Evolutionary conservation across 2,888 invertebrate genomes (phyloP).

Genomic region (Rhogogaster chlorosoma): DNA sequence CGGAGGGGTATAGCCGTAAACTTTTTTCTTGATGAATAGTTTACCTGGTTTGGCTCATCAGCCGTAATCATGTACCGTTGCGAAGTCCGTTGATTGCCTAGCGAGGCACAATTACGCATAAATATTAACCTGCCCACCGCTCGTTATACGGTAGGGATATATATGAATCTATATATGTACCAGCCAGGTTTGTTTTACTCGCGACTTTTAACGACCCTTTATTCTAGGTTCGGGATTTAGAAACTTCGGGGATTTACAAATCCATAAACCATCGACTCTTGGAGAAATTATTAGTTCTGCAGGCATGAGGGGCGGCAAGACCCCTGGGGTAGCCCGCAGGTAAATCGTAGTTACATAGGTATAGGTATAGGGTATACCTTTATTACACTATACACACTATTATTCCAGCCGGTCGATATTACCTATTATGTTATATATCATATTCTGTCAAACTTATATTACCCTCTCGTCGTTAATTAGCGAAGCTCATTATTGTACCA

Average conservation of each 20-base stretch:
- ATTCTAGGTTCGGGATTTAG: conserved; percentile 11
- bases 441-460: conserved; percentile 1
- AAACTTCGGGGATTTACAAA: conserved; percentile 17
- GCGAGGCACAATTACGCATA: conserved; percentile 42
- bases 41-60: conserved; percentile 46
- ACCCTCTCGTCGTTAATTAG: not conserved
- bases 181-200: conserved; percentile 15
- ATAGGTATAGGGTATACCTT: too few species aligned
- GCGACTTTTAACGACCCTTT: conserved; percentile 42
- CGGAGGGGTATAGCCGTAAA: not conserved
- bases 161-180: not conserved
- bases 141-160: not conserved
- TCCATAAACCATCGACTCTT: not conserved
- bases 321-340: not conserved
- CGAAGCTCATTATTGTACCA: not conserved
- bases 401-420: not conserved
- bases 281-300: conserved; percentile 8
- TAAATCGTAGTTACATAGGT: not conserved
- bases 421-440: not conserved
- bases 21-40: conserved; percentile 36
- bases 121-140: conserved; percentile 37
- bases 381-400: not conserved
- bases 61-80: conserved; percentile 44
- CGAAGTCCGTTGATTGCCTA: conserved; percentile 49
- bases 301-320: not conserved